Base-by-base conservation (phyloP, 2,888 invertebrate genomes). In the Yponomeuta sedellus region DNA sequence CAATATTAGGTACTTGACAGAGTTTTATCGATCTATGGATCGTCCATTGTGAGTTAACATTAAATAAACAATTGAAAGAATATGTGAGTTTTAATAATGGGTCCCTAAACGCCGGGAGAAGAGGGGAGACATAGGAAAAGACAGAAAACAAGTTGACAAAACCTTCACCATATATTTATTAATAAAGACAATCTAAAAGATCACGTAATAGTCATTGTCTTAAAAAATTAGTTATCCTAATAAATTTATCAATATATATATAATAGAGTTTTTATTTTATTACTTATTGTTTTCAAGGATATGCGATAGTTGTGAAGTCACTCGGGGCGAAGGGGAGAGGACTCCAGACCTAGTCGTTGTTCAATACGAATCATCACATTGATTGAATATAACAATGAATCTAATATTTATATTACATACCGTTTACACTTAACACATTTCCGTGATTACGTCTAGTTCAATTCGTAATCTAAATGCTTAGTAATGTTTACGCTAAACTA, bases 111-210 rank as follows among this genome's bases (percentile, higher is more conserved):
- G 44, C 4, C 16, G 44, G 12, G 44, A 52, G 44, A 16, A 16
- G 44, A 1, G 3, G 12, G 44, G 44, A 52, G 44, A 52, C 16
- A 5, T 12, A 52, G 44, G 44, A 52, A 52, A 52, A 52, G 44
- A 61, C 16, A 82, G 83, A 87, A 86, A 87, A 85, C 82, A 76
- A 87, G 75, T 84, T 81, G 85, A 87, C 87, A 86, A 91, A 90
- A 91, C 88, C 88, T 91, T 90, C 89, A 90, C 90, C 91, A 90
- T 90, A 88, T 90, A 90, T 91, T 91, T 90, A 91, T 90, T 90
- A 90, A 91, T 91, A 91, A 91, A 91, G 90, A 91, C 91, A 91
- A 89, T 91, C 91, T 91, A 91, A 91, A 91, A 91, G 91, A 90
- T 91, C 91, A 91, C 90, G 85, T 90, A 90, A 86, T 88, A 88